phyloP scores from a whole-genome alignment of 2,888 invertebrate genomes.

The Lottia scabra region DNA sequence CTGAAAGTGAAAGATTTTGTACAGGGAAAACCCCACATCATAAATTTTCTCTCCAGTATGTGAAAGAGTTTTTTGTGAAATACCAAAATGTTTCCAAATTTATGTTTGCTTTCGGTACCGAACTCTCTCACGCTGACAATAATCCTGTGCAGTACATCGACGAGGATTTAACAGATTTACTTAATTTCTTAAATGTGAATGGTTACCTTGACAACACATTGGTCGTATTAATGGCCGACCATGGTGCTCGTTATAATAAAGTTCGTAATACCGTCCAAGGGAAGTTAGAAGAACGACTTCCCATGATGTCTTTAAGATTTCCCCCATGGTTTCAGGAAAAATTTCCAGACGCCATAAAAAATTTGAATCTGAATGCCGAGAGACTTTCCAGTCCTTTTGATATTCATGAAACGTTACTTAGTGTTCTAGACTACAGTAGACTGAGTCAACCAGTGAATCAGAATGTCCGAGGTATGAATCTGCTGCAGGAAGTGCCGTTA shows the following conservation, averaged over 20 bases:
- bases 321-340: constrained; percentile 50
- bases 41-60: constrained; percentile 54
- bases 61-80: constrained; percentile 56
- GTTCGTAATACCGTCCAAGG: constrained; percentile 58
- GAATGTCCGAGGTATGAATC: constrained; percentile 48
- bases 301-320: constrained; percentile 58
- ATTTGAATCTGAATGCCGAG: constrained; percentile 50
- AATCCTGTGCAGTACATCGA: constrained; percentile 62
- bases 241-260: constrained; percentile 58
- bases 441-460: constrained; percentile 4
- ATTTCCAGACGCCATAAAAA: constrained; percentile 37
- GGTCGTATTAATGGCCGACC: constrained; percentile 61
- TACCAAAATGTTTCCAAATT: constrained; percentile 59
- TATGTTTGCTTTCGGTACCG: constrained; percentile 55
- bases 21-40: constrained; percentile 58
- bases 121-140: constrained; percentile 60
- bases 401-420: constrained; percentile 57
- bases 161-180: constrained; percentile 48
- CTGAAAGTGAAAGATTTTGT: constrained; percentile 46
- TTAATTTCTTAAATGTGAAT: constrained; percentile 39
- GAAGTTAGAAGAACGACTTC: constrained; percentile 64
- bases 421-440: constrained; percentile 57
- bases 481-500: constrained; percentile 50
- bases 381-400: constrained; percentile 62
- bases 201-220: constrained; percentile 58